Percentiles rank a stretch among this genome's conserved stretches.
phyloP scores from a whole-genome alignment of 2,113 vertebrate genomes.

The Pseudorectes ferrugineus region DNA sequence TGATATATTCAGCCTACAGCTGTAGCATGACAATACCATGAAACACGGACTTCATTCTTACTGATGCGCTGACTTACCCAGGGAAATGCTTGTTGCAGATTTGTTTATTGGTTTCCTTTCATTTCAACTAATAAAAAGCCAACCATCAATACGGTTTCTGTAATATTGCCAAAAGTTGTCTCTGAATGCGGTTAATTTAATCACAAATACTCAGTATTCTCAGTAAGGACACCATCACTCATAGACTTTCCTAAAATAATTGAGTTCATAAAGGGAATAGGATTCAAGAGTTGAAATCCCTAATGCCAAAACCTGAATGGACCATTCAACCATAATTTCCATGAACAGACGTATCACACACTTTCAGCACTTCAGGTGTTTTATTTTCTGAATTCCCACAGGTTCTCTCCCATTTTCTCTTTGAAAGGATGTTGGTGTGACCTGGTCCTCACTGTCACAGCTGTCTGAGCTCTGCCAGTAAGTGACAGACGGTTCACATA shows the following conservation, averaged over 20 bases:
- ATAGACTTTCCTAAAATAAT: not conserved
- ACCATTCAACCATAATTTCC: not conserved
- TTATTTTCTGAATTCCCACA: slow-evolving; percentile 9
- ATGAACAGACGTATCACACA: not conserved
- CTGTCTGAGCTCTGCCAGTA: slow-evolving; percentile 25
- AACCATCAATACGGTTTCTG: not conserved
- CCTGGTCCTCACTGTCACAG: not conserved
- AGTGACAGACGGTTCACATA: slow-evolving; percentile 33
- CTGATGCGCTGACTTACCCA: not conserved
- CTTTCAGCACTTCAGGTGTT: not conserved
- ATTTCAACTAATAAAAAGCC: not conserved
- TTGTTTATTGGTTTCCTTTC: not conserved
- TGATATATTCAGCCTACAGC: not conserved
- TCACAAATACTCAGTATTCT: not conserved
- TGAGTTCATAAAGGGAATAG: not conserved
- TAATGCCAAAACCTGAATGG: not conserved
- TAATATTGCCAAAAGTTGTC: not conserved
- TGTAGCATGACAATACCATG: not conserved
- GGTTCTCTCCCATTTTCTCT: not conserved
- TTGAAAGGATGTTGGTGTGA: not conserved
- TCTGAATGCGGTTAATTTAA: not conserved
- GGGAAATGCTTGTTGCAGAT: not conserved
- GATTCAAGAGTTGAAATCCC: not conserved
- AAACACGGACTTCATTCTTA: not conserved
- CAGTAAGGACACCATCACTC: not conserved